Evolutionary conservation across 1,140 invertebrate genomes (phyloP).

Genomic region (Parapsyche elsis): DNA sequence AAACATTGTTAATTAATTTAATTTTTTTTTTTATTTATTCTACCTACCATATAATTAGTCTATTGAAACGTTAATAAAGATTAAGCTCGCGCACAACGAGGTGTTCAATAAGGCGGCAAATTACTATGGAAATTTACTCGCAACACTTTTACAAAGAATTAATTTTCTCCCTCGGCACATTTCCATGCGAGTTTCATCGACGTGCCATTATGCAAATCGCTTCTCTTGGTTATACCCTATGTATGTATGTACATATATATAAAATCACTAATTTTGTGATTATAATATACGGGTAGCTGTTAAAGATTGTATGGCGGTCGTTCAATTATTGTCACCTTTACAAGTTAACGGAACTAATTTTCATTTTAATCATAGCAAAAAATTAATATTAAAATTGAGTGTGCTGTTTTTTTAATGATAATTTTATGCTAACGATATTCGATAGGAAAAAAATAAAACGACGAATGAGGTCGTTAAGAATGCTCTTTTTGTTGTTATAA

Average conservation of each 20-base stretch:
- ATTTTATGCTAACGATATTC: no score
- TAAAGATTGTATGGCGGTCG: no score
- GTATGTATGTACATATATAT: no score
- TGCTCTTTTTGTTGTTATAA: no score
- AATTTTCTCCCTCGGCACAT: conserved; percentile 24
- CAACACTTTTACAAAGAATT: conserved; percentile 35
- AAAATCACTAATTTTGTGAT: conserved; percentile 35
- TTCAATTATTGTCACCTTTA: background rate
- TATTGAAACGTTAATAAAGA: conserved; percentile 14
- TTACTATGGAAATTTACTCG: conserved; percentile 35
- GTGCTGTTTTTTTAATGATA: no score
- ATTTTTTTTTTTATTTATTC: no score
- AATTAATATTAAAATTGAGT: no score
- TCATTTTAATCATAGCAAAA: no score
- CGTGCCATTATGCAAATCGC: conserved; percentile 18
- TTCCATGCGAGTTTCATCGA: background rate
- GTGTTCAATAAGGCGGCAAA: conserved; percentile 16
- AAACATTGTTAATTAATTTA: no score
- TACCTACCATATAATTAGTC: conserved; percentile 1
- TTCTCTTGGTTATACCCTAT: background rate
- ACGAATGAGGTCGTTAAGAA: no score
- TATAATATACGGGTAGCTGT: background rate
- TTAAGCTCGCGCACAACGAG: conserved; percentile 27
- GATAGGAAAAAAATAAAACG: no score
- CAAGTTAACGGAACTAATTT: background rate